phyloP scores from a whole-genome alignment of 2,888 invertebrate genomes.

The Meganola albula region DNA sequence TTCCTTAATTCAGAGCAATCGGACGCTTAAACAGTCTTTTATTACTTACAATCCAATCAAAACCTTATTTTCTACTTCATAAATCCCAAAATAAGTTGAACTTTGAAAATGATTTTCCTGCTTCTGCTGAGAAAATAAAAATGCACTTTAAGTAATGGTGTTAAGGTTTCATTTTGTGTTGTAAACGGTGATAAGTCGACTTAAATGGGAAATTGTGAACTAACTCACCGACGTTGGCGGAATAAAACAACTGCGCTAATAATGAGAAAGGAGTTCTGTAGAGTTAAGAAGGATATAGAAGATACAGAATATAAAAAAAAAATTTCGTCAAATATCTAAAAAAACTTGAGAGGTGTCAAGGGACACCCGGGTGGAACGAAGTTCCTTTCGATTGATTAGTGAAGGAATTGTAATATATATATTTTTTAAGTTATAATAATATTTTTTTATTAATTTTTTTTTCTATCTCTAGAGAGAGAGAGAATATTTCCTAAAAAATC shows the following conservation, averaged over 20 bases:
- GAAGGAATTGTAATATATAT: too few species aligned
- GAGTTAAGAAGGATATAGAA: conserved; percentile 32
- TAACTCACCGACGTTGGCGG: conserved; percentile 63
- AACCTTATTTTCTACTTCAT: conserved; percentile 9
- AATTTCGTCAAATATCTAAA: too few species aligned
- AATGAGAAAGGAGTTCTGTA: conserved; percentile 72
- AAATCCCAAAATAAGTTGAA: conserved; percentile 16
- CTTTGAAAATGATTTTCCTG: conserved; percentile 29
- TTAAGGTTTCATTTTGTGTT: conserved; percentile 35
- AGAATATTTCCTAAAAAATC: too few species aligned
- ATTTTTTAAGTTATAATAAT: too few species aligned
- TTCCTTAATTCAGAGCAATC: conserved; percentile 71
- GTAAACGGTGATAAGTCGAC: conserved; percentile 43
- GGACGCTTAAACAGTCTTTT: conserved; percentile 50
- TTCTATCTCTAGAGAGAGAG: too few species aligned
- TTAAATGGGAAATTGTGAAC: conserved; percentile 73
- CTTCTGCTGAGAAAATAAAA: conserved; percentile 22
- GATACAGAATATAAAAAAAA: conserved; percentile 1
- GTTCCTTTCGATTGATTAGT: too few species aligned
- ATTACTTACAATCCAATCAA: conserved; percentile 20
- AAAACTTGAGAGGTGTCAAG: too few species aligned
- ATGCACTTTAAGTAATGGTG: conserved; percentile 20
- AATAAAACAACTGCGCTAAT: conserved; percentile 76
- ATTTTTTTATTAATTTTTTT: too few species aligned
- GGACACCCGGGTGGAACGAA: too few species aligned